phyloP scores from a whole-genome alignment of 2,888 invertebrate species.

The Acrocera orbiculus region DNA sequence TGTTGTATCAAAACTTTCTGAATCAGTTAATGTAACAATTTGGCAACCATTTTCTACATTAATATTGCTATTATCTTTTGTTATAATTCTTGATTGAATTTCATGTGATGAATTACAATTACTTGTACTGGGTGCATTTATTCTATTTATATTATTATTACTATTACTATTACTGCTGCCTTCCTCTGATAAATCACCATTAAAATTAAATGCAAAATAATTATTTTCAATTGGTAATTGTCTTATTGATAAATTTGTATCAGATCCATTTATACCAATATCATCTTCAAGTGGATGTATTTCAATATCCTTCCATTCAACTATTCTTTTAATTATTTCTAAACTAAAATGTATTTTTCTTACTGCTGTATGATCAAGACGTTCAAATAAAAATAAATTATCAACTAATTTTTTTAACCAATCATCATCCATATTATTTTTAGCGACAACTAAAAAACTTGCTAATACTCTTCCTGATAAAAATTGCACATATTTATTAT shows the following conservation, averaged over 20 bases:
- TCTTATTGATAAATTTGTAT: constrained; percentile 8
- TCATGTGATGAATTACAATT: constrained; percentile 5
- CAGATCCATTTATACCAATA: constrained; percentile 15
- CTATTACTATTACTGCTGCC: constrained; percentile 10
- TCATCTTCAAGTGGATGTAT: constrained; percentile 64
- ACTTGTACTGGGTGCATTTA: constrained; percentile 1
- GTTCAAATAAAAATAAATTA: constrained; percentile 47
- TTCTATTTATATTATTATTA: constrained; percentile 2
- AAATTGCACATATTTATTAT: constrained; percentile 65
- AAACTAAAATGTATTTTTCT: constrained; percentile 68
- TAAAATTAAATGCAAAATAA: constrained; percentile 28
- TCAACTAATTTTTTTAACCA: constrained; percentile 64
- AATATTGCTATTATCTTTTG: constrained; percentile 7
- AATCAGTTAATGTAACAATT: constrained; percentile 43
- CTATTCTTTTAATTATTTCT: constrained; percentile 69
- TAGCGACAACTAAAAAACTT: constrained; percentile 67
- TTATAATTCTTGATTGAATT: too few species aligned
- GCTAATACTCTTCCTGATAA: constrained; percentile 63
- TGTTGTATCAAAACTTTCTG: constrained; percentile 71
- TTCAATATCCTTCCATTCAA: constrained; percentile 74
- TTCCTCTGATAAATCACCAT: constrained; percentile 13
- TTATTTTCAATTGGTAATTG: constrained; percentile 24
- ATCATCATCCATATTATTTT: constrained; percentile 60
- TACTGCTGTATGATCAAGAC: constrained; percentile 43
- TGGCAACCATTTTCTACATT: constrained; percentile 18